These are phyloP conservation scores for Archilochus colubris DNA, from an alignment of 2,113 vertebrate species.

Conservation along the genomic window DNA sequence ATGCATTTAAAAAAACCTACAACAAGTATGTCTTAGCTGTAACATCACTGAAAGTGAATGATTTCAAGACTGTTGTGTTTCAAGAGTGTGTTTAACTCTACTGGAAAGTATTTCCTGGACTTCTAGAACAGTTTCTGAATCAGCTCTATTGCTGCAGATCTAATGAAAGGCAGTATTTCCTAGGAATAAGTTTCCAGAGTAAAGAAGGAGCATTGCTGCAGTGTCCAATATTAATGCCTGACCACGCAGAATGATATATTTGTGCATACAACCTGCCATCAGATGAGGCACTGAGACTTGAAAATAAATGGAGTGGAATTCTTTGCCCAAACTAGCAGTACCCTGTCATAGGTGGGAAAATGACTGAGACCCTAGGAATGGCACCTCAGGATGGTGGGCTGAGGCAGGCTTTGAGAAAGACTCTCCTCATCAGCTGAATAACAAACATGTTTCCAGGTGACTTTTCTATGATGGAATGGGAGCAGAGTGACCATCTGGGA, in stretches of 20 bases:
- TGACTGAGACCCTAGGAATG: background rate
- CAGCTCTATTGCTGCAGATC: background rate
- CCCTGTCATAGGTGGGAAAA: background rate
- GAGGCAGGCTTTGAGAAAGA: background rate
- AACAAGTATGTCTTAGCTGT: background rate
- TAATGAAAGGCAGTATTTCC: background rate
- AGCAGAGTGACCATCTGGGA: background rate
- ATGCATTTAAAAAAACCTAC: background rate
- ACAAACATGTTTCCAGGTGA: background rate
- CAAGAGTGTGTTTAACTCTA: background rate
- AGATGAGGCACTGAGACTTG: background rate
- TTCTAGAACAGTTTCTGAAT: background rate
- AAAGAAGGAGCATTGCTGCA: background rate
- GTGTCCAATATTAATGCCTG: background rate
- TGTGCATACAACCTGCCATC: fast-evolving
- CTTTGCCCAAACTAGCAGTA: background rate
- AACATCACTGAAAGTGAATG: background rate
- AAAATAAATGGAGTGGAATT: background rate
- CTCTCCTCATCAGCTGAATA: background rate
- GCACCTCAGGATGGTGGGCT: background rate
- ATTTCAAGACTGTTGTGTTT: background rate
- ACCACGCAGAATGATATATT: background rate
- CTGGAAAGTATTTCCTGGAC: background rate
- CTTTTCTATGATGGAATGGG: background rate
- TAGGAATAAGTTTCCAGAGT: background rate